These are phyloP conservation scores for Bombylius discolor DNA, from an alignment of 2,888 invertebrate genomes.

Conservation along the genomic window DNA sequence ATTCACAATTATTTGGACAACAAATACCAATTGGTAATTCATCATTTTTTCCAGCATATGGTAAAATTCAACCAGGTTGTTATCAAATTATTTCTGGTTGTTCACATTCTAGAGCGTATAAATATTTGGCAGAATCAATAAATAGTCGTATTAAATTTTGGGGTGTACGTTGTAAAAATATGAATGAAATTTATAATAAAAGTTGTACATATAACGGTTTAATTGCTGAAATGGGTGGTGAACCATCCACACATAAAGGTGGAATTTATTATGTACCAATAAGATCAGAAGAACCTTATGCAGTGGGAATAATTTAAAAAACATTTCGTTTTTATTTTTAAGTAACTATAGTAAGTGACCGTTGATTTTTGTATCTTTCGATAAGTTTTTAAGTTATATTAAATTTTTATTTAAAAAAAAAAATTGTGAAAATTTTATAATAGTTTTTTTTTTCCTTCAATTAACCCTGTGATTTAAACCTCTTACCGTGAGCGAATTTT, in stretches of 20 bases:
- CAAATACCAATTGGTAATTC: constrained; percentile 31
- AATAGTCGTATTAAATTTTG: constrained; percentile 21
- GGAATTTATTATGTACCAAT: constrained; percentile 27
- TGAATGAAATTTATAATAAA: constrained; percentile 21
- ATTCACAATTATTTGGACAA: constrained; percentile 26
- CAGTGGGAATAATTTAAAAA: neutral
- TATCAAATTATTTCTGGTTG: constrained; percentile 30
- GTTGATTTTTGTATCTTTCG: no score
- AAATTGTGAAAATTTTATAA: no score
- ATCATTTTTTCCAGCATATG: constrained; percentile 42
- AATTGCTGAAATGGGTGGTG: constrained; percentile 23
- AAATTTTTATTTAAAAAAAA: no score
- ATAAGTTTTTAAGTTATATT: constrained; percentile 14
- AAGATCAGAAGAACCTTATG: neutral
- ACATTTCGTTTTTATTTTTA: no score
- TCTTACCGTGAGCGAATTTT: no score
- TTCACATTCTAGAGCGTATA: constrained; percentile 35
- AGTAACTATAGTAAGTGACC: no score
- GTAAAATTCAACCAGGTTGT: constrained; percentile 42
- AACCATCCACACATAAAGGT: constrained; percentile 17
- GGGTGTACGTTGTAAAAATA: constrained; percentile 21
- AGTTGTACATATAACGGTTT: constrained; percentile 20
- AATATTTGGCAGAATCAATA: constrained; percentile 37
- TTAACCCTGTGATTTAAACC: no score
- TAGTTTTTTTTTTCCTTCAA: no score